Evolutionary conservation across 2,113 vertebrate species (phyloP), one percentile per base, ranked within the genome.

Genomic region (Chionis minor): DNA sequence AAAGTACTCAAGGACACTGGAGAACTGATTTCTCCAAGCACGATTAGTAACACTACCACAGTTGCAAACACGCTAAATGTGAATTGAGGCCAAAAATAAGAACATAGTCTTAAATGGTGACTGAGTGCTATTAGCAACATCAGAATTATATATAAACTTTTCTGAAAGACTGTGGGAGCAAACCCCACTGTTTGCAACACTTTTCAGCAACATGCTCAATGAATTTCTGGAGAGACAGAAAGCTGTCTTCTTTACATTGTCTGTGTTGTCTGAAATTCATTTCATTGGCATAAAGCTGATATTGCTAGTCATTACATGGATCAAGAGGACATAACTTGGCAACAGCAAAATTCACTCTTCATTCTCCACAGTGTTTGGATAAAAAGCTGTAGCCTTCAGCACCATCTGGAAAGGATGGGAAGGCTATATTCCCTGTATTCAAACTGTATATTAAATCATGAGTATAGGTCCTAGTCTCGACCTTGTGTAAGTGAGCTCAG

Each of bases 351-450:
- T 62, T 61, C 80, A 86, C 70, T 92, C 32, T 78, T 88, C 52
- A 49, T 19, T 62, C 55, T 66, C n/a, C 51, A 62, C 0, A 66
- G 23, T 65, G n/a, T 20, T 78, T 81, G 51, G 42, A 84, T 87
- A 84, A 94, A 90, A 93, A 55, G 47, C 83, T 91, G 24, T 66
- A 93, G 82, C 35, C 51, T 83, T 77, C 75, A 62, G 23, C 83
- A 71, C 74, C 90, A 83, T 61, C 88, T 90, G 88, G 91, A 92
- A 75, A 82, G 51, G 59, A 79, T 77, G 62, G 63, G 28, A 87
- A 14, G 42, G 9, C 11, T 90, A 35, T 35, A 77, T 81, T 83
- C 47, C 71, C 32, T 75, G 32, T 63, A 75, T 56, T 75, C 55
- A 77, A 86, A 89, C 40, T 59, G 30, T 15, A n/a, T 44, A 52